Conservation (phyloP, 2,888 invertebrate genomes). For the Drosophila antonietae region DNA sequence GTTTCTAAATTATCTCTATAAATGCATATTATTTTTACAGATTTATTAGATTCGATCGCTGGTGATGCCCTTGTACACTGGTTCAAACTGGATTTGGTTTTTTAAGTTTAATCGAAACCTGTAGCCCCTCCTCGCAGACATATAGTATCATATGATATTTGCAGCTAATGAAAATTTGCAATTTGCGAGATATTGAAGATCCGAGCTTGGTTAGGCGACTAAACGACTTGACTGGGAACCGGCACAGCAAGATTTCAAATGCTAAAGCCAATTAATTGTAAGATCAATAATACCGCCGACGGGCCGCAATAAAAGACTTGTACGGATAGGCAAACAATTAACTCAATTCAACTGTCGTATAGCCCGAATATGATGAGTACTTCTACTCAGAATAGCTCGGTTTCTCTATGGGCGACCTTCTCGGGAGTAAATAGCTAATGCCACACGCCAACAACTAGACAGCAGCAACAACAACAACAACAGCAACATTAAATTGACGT, state of each 20-base stretch:
- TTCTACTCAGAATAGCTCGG: conserved; percentile 6
- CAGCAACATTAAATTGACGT: conserved; percentile 40
- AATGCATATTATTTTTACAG: not conserved
- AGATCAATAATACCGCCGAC: conserved; percentile 38
- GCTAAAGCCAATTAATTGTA: conserved; percentile 28
- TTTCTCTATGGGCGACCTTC: conserved; percentile 36
- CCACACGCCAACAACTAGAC: conserved; percentile 41
- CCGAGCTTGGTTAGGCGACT: not conserved
- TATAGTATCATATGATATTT: conserved; percentile 7
- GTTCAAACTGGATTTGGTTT: not conserved
- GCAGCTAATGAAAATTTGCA: conserved; percentile 19
- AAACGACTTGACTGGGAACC: conserved; percentile 14
- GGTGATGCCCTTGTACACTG: not conserved
- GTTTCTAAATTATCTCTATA: not conserved
- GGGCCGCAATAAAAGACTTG: conserved; percentile 27
- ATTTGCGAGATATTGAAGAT: conserved; percentile 8
- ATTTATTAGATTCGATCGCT: not conserved
- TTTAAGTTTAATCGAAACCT: not conserved
- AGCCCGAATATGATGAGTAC: conserved; percentile 22
- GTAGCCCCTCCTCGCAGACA: not conserved
- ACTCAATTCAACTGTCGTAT: conserved; percentile 16
- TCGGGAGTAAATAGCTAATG: conserved; percentile 31
- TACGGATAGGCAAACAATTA: conserved; percentile 32
- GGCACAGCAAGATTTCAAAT: conserved; percentile 31
- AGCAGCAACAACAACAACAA: conserved; percentile 11